Conservation (phyloP, 2,113 vertebrate species). For the Deroptyus accipitrinus region DNA sequence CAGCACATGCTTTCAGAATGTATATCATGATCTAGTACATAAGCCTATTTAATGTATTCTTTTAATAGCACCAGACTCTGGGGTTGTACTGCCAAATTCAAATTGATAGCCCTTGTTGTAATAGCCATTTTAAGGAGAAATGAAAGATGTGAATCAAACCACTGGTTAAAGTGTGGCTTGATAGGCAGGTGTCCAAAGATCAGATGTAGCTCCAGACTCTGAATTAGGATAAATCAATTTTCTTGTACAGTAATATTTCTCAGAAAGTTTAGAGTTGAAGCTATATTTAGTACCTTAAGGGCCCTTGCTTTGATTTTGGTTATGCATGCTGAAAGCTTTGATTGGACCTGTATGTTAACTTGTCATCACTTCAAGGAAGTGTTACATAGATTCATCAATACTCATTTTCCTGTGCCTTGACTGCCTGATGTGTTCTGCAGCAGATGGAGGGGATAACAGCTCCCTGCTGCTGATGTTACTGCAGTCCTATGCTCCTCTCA, state of each 20-base stretch:
- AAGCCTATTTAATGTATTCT: background rate
- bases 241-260: background rate
- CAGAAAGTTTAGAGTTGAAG: background rate
- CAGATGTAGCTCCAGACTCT: background rate
- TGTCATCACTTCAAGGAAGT: conserved; percentile 32
- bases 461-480: conserved; percentile 4
- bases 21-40: background rate
- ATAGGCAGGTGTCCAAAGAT: background rate
- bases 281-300: conserved; percentile 24
- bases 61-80: background rate
- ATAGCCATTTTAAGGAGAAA: background rate
- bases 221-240: background rate
- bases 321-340: background rate
- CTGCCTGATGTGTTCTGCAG: conserved; percentile 13
- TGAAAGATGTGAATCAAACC: background rate
- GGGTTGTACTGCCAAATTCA: background rate
- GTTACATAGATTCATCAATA: conserved; percentile 33
- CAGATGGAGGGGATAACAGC: background rate
- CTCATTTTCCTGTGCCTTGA: background rate
- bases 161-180: background rate
- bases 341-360: conserved; percentile 15
- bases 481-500: background rate
- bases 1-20: background rate
- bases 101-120: background rate
- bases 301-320: conserved; percentile 36